Base-by-base conservation (phyloP, 2,113 vertebrate genomes). In the Pygathrix nemaeus region DNA sequence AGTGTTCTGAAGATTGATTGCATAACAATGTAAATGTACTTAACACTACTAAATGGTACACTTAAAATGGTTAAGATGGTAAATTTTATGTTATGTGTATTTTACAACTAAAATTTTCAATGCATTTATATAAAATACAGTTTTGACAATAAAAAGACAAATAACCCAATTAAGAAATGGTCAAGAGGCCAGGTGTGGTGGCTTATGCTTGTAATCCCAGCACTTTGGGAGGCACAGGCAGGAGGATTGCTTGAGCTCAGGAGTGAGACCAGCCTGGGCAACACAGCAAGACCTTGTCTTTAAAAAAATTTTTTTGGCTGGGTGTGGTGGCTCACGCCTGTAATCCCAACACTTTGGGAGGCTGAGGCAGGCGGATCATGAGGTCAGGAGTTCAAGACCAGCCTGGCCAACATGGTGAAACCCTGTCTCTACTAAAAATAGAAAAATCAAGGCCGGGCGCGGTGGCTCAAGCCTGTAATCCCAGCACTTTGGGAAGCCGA, bases 131-230 rank as follows among this genome's bases (percentile, higher is more conserved):
- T 45, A 78, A 78, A 78, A 82, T 75, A 6, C 27, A 75, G 61
- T 79, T 87, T 92, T 55, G 79, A 57, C 23, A 79, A 32, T 64
- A n/a, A 68, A 87, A 88, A 87, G 82, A 80, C 2, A 84, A 84
- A n/a, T 40, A 81, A 52, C 3, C 30, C 64, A 68, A 38, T 35
- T 84, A 30, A 91, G 48, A 70, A 86, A 91, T 32, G 27, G 79
- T 23, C 52, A 90, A 61, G 30, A 64, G 6, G 25, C 43, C 25
- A 27, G 43, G 25, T 27, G 14, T 14, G 25, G 40, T 76, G 40
- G 73, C 40, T 30, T 13, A 45, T 27, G 3, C 73, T 25, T 76
- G 13, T 76, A 76, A 76, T 76, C 12, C 40, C 40, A 76, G 25
- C 73, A 76, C 73, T 45, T 45, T 76, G 73, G 27, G 43, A 73